Base-by-base conservation (phyloP, 2,888 invertebrate genomes). In the Cosmopolites sordidus region DNA sequence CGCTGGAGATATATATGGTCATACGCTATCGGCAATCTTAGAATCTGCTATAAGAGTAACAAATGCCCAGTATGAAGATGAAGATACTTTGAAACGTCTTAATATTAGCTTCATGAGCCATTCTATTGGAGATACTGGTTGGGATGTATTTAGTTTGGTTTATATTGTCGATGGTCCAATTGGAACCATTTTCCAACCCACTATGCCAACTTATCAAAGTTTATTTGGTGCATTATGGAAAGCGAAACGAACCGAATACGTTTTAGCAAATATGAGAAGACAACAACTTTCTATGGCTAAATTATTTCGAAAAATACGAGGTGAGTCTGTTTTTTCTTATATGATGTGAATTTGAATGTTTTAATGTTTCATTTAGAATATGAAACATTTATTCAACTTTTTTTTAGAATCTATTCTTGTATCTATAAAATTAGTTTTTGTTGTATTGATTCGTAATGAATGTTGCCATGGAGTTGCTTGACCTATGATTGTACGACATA, bases 61-160 rank as follows among this genome's bases (percentile, higher is more conserved):
- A 11, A 95, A 94, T 75, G 92, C 95, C 11, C 94, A 95, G 75
- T 92, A 85, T 73, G 95, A 96, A 69, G 92, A 93, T 69, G 83
- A 86, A 30, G 95, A 96, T 71, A 91, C 96, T 44, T 79, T 96
- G 11, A 85, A 88, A 63, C 79, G 95, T 14, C 76, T 98, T 27
- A 93, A 94, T 74, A 91, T 95, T 48, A 80, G 68, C 52, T 67
- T 73, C 51, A 70, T 73, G 69, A 69, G 69, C 49, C 68, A 67
- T 51, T 73, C 74, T 2, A 63, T 54, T 47, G 85, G 88, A 45
- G 92, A 93, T 73, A 81, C 81, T 53, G 92, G 92, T 2, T 61
- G 60, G 60, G 93, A 94, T 74, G 89, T 92, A 46, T 92, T 92
- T 74, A 85, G 86, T 63, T 77, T 94, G 41, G 86, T 90, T 69